Conservation (phyloP, 1,140 invertebrate genomes). For the Drosophila arizonae region DNA sequence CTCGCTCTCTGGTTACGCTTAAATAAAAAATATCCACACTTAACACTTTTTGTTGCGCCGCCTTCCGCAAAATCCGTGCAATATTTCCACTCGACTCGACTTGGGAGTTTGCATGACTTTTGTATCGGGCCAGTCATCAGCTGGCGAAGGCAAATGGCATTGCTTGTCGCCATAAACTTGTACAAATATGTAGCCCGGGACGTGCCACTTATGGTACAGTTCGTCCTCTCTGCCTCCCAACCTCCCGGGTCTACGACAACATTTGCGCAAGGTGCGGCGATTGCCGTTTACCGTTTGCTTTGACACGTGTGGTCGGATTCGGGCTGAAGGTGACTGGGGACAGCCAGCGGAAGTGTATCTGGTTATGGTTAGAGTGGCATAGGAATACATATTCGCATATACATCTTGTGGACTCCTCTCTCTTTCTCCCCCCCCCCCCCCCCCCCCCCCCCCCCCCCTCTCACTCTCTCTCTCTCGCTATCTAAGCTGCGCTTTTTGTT, state of each 20-base stretch:
- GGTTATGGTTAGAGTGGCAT: constrained; percentile 16
- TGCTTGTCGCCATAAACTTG: constrained; percentile 80
- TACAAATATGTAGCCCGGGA: constrained; percentile 73
- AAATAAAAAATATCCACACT: constrained; percentile 79
- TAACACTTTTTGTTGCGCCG: constrained; percentile 71
- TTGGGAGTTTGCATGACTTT: constrained; percentile 68
- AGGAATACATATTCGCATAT: constrained; percentile 1
- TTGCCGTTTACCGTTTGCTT: constrained; percentile 66
- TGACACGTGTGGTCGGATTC: constrained; percentile 62
- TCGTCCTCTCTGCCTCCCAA: not conserved
- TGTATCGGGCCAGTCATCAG: constrained; percentile 78
- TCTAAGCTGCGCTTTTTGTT: constrained; percentile 71
- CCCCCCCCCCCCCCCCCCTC: constrained; percentile 8
- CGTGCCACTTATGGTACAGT: constrained; percentile 66
- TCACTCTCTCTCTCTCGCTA: not conserved
- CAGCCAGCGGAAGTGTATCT: constrained; percentile 45
- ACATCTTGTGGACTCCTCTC: constrained; percentile 15
- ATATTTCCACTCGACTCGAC: constrained; percentile 40
- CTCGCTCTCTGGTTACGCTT: constrained; percentile 69
- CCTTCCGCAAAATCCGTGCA: constrained; percentile 43
- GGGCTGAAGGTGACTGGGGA: constrained; percentile 30
- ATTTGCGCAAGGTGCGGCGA: constrained; percentile 69
- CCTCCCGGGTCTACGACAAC: constrained; percentile 38
- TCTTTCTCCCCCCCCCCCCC: not conserved
- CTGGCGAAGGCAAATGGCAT: constrained; percentile 71